phyloP scores from a whole-genome alignment of 2,888 invertebrate species.

The Scelioninae gen. 2 region DNA sequence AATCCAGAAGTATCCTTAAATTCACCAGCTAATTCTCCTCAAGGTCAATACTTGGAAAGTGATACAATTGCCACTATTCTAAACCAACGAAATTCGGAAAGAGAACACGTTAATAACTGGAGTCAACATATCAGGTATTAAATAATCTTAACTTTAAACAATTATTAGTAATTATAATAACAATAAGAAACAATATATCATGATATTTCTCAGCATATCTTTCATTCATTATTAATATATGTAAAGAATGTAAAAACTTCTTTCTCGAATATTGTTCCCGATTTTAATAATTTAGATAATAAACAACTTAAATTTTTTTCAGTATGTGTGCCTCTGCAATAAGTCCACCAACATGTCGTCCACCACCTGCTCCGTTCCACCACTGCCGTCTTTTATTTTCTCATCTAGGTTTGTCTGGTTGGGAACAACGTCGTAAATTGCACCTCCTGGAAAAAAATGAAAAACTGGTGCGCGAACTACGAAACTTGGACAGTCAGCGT shows the following conservation, averaged over 20 bases:
- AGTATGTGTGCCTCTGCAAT: conserved; percentile 77
- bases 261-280: too few relatives aligned
- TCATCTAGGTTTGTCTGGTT: conserved; percentile 92
- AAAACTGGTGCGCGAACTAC: conserved; percentile 90
- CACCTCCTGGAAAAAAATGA: conserved; percentile 92
- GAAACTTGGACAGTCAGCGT: conserved; percentile 93
- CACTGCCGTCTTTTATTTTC: conserved; percentile 92
- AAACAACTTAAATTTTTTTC: conserved; percentile 62
- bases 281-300: too few relatives aligned
- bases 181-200: too few relatives aligned
- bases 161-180: too few relatives aligned
- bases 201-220: too few relatives aligned
- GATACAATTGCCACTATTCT: conserved; percentile 90
- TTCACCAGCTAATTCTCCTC: conserved; percentile 85
- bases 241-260: too few relatives aligned
- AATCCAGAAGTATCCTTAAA: conserved; percentile 80
- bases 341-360: conserved; percentile 77
- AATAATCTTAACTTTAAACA: too few relatives aligned
- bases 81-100: conserved; percentile 89
- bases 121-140: conserved; percentile 70
- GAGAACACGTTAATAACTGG: conserved; percentile 80
- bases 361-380: conserved; percentile 83
- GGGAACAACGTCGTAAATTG: conserved; percentile 90
- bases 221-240: too few relatives aligned
- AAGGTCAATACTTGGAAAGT: conserved; percentile 86